Base-by-base conservation (phyloP, 2,113 vertebrate genomes). In the Carlito syrichta region DNA sequence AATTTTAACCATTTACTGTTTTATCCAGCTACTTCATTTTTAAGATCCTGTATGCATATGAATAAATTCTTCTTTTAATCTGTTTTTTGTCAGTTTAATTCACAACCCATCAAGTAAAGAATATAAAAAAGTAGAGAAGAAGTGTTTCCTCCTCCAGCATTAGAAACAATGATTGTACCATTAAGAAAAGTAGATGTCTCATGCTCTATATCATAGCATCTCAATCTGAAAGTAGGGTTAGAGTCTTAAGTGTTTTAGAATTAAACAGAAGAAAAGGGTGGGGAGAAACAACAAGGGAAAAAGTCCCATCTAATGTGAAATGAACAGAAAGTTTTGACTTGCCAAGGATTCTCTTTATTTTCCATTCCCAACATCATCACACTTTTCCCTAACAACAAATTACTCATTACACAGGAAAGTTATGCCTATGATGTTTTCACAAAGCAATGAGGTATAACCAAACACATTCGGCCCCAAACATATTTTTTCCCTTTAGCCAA, bases 401-500 rank as follows among this genome's bases (percentile, higher is more conserved):
- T 96, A 89, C 92, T 87, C 73, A 50, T 96, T 95, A 90, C 8
- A 6, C 93, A 96, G 89, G 90, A 97, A 95, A 96, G 93, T 89
- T 91, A n/a, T 11, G 63, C 85, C 74, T 60, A 54, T 71, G 95
- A 81, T 93, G 86, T 97, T 93, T 94, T 20, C 93, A 35, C 84
- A 97, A 97, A 88, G 20, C 81, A 54, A 86, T 96, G 82, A 98
- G 86, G 85, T 97, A 38, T 66, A 88, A 91, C 43, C 71, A 90
- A 95, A 90, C 40, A 77, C 43, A 83, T 62, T 94, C 63, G 32
- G 88, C 56, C 77, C 71, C 60, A 96, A 95, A 12, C 78, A 91
- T 86, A 66, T 96, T 66, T 68, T 97, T 97, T 96, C 58, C 71
- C 69, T 22, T 96, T 52, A 87, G 94, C 63, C 68, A 95, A 95